These are phyloP conservation scores for Leptatherina wallacei DNA, from an alignment of 2,797 vertebrate genomes.

Conservation along the genomic window DNA sequence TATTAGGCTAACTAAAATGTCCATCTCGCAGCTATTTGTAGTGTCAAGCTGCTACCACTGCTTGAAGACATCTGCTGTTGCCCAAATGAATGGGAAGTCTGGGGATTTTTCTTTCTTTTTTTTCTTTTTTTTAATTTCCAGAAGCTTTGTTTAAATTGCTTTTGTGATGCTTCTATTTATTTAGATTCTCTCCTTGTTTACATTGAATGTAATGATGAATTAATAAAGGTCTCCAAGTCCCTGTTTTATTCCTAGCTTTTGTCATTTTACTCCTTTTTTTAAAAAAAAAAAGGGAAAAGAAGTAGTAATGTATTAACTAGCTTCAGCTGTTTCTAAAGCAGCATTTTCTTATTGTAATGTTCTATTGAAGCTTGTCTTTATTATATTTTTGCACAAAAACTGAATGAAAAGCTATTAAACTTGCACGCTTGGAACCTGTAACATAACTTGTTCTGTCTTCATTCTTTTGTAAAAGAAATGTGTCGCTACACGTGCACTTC, in stretches of 20 bases:
- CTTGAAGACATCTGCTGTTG: neutral
- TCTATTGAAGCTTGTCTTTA: slow-evolving; percentile 7
- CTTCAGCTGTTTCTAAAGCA: neutral
- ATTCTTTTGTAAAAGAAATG: neutral
- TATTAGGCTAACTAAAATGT: neutral
- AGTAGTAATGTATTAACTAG: neutral
- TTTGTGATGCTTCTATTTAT: slow-evolving; percentile 15
- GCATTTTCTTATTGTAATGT: neutral
- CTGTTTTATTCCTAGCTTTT: slow-evolving; percentile 6
- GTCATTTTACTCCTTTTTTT: neutral
- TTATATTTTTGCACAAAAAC: slow-evolving; percentile 32
- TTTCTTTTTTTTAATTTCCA: neutral
- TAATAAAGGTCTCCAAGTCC: neutral
- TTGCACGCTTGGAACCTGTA: slow-evolving; percentile 1
- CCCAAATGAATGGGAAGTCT: slow-evolving; percentile 7
- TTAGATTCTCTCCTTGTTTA: slow-evolving; percentile 13
- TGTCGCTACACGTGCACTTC: slow-evolving; percentile 1
- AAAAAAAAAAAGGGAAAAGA: neutral
- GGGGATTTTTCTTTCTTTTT: too few relatives aligned
- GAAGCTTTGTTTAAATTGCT: neutral
- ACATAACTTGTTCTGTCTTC: neutral
- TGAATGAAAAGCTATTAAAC: slow-evolving; percentile 49
- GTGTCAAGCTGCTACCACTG: neutral
- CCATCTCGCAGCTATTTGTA: neutral
- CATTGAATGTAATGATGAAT: neutral